Evolutionary conservation across 2,113 vertebrate genomes (phyloP).

Genomic region (Myodes glareolus): DNA sequence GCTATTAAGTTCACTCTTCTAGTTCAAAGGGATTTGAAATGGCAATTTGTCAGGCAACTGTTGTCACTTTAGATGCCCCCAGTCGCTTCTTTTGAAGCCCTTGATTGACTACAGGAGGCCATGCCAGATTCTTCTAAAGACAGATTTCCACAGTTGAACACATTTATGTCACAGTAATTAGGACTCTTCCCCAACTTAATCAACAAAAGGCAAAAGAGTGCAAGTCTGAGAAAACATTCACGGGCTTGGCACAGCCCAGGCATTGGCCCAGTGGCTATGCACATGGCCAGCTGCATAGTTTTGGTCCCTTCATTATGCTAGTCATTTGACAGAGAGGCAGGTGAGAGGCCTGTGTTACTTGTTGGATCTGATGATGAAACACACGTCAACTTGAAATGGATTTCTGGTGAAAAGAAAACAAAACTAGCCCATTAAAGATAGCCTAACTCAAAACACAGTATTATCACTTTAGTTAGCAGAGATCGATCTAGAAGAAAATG

Average conservation of each 20-base stretch:
- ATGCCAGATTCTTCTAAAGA: constrained; percentile 76
- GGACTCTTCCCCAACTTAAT: constrained; percentile 77
- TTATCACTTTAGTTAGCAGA: not conserved
- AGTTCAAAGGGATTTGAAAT: constrained; percentile 82
- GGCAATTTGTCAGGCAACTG: constrained; percentile 84
- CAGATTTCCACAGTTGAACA: constrained; percentile 81
- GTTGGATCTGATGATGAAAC: not conserved
- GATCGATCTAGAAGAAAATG: not conserved
- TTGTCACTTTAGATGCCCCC: constrained; percentile 80
- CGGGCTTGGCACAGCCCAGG: not conserved
- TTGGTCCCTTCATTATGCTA: not conserved
- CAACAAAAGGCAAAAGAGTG: constrained; percentile 71
- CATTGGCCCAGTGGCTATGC: not conserved
- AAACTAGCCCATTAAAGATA: not conserved
- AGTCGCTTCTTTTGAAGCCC: constrained; percentile 81
- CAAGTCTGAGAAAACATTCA: constrained; percentile 45
- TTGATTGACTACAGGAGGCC: constrained; percentile 82
- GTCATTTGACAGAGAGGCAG: not conserved
- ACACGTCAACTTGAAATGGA: not conserved
- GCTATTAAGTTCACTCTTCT: constrained; percentile 81
- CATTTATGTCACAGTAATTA: constrained; percentile 81
- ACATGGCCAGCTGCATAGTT: not conserved
- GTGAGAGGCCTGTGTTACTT: not conserved
- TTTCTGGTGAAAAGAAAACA: not conserved
- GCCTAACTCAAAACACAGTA: not conserved